Evolutionary conservation across 1,140 invertebrate genomes (phyloP).

Genomic region (Eueides isabella): DNA sequence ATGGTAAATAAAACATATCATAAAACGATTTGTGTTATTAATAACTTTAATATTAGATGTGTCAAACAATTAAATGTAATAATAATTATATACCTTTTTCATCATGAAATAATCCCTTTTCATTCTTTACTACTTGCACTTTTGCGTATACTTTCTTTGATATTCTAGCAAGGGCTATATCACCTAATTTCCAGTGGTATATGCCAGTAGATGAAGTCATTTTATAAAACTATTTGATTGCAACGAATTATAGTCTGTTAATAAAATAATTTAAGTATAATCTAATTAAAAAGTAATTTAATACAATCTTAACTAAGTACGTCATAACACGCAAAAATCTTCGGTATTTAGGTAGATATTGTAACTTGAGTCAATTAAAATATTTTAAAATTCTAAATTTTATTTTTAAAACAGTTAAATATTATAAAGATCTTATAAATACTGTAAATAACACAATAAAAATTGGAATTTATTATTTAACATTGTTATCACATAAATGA

Average conservation of each 20-base stretch:
- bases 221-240: not conserved
- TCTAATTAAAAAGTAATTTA: not conserved
- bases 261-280: too few relatives aligned
- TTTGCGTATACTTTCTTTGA: slow-evolving; percentile 66
- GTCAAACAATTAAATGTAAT: too few relatives aligned
- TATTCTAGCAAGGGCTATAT: slow-evolving; percentile 64
- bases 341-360: not conserved
- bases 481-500: not conserved
- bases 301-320: not conserved
- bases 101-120: slow-evolving; percentile 69
- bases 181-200: slow-evolving; percentile 71
- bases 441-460: not conserved
- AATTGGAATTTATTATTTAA: not conserved
- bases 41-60: too few relatives aligned
- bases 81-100: slow-evolving; percentile 63
- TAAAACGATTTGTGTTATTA: too few relatives aligned
- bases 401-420: not conserved
- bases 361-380: not conserved
- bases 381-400: not conserved
- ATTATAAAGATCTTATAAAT: not conserved
- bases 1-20: too few relatives aligned
- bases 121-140: slow-evolving; percentile 69
- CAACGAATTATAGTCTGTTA: too few relatives aligned
- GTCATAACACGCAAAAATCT: not conserved
- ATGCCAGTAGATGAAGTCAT: slow-evolving; percentile 40